These are phyloP conservation scores for Pomatorhinus ruficollis DNA, from an alignment of 2,113 vertebrate genomes.

Conservation along the genomic window DNA sequence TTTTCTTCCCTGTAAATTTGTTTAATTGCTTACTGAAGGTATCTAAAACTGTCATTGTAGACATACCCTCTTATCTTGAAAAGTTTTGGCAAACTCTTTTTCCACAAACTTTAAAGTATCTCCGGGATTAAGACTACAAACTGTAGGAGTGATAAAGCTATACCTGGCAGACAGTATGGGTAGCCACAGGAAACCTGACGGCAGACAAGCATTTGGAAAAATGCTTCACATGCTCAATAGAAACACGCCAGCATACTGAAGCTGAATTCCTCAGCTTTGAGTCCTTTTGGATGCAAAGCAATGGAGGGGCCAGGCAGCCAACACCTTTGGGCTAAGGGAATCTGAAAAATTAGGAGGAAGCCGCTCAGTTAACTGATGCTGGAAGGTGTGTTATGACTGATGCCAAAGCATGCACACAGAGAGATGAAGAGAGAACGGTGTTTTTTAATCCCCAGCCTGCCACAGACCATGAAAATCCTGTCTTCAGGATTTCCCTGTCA, in stretches of 20 bases:
- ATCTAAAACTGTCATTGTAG: neutral
- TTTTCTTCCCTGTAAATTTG: neutral
- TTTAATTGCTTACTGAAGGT: neutral
- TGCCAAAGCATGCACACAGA: fast-evolving
- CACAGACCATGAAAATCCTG: neutral
- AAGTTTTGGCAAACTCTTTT: neutral
- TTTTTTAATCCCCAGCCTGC: neutral
- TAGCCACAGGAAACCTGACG: neutral
- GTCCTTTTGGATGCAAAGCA: neutral
- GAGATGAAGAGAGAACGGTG: neutral
- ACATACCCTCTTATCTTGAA: neutral
- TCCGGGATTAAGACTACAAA: neutral
- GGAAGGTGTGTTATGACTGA: neutral
- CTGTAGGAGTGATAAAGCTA: neutral
- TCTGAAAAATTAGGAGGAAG: neutral
- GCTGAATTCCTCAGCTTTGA: neutral
- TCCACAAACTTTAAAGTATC: neutral
- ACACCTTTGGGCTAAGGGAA: neutral
- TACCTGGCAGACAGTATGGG: neutral
- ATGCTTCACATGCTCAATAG: neutral
- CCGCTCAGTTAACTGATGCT: neutral
- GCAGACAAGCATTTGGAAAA: neutral
- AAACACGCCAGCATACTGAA: neutral
- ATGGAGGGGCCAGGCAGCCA: neutral
- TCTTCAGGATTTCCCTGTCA: neutral